Conservation (phyloP, 2,797 vertebrate genomes). For the Thunnus albacares region DNA sequence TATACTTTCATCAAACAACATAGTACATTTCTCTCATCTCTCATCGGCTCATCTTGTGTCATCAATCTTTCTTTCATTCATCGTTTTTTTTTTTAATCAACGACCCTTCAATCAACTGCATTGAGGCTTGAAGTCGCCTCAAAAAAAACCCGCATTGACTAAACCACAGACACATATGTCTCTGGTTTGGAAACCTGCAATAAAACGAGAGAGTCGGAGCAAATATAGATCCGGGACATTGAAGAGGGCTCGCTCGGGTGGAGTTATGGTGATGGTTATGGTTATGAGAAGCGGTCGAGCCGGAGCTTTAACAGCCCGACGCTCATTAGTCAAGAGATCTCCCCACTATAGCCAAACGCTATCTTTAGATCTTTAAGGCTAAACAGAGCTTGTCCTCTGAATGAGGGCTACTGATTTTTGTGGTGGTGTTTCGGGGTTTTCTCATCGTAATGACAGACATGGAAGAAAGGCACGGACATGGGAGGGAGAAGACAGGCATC, state of each 20-base stretch:
- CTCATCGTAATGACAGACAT: constrained; percentile 54
- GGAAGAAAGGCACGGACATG: neutral
- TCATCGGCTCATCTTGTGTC: constrained; percentile 5
- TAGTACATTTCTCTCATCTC: neutral
- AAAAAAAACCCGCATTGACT: neutral
- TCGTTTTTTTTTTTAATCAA: constrained; percentile 32
- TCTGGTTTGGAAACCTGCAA: constrained; percentile 61
- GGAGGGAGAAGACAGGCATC: neutral
- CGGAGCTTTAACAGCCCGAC: constrained; percentile 20
- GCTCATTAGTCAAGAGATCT: constrained; percentile 33
- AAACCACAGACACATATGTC: constrained; percentile 63
- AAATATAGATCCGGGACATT: constrained; percentile 50
- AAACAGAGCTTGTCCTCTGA: constrained; percentile 38
- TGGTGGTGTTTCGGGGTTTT: constrained; percentile 15
- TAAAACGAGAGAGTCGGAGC: constrained; percentile 31
- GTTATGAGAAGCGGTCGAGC: constrained; percentile 28
- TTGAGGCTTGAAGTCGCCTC: neutral
- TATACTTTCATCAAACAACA: neutral
- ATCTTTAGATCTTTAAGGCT: constrained; percentile 51
- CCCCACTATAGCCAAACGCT: constrained; percentile 3
- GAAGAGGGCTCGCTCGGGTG: constrained; percentile 50
- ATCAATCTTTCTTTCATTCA: constrained; percentile 20
- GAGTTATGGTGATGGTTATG: constrained; percentile 37
- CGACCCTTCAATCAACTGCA: constrained; percentile 45
- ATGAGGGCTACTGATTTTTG: constrained; percentile 4